A percentile compares a stretch with the other conserved stretches of the same genome.
These are phyloP conservation scores for Mesochorus sp. DNA, from an alignment of 2,888 invertebrate species.

Conservation along the genomic window DNA sequence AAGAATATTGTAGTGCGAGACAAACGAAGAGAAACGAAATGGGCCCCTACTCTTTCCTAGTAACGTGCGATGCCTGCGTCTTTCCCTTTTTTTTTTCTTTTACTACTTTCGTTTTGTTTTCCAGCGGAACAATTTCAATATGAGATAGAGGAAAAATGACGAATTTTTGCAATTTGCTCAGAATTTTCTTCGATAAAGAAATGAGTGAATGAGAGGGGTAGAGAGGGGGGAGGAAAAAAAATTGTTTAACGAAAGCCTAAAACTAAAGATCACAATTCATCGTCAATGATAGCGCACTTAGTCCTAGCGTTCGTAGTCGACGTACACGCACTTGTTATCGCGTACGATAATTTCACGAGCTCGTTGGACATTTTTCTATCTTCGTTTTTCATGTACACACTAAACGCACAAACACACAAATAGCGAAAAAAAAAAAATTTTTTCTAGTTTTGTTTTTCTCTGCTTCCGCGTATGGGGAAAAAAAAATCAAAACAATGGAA, in stretches of 20 bases:
- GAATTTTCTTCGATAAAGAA: no score
- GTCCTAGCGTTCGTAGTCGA: slow-evolving; percentile 73
- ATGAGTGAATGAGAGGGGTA: no score
- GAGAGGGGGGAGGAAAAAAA: slow-evolving; percentile 42
- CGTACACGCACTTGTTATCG: slow-evolving; percentile 65
- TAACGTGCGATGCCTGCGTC: neutral
- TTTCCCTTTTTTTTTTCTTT: neutral
- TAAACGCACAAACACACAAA: neutral
- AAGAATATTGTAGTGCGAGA: no score
- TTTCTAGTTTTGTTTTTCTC: neutral
- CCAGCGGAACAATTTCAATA: neutral
- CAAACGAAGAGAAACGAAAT: no score
- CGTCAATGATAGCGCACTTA: slow-evolving; percentile 75
- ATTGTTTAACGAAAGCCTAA: slow-evolving; percentile 50
- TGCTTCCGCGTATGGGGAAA: neutral
- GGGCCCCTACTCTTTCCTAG: neutral
- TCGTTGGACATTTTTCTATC: slow-evolving; percentile 42
- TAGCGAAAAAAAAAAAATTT: slow-evolving; percentile 1
- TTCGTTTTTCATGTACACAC: neutral
- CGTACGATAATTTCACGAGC: slow-evolving; percentile 58
- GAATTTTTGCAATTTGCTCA: neutral
- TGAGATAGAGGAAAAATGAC: no score
- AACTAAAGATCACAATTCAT: slow-evolving; percentile 79
- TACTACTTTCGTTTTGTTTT: neutral
- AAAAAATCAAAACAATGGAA: neutral